Evolutionary conservation across 1,140 invertebrate genomes (phyloP), one percentile per base, ranked within the genome.

Genomic region (Pogonus chalceus): DNA sequence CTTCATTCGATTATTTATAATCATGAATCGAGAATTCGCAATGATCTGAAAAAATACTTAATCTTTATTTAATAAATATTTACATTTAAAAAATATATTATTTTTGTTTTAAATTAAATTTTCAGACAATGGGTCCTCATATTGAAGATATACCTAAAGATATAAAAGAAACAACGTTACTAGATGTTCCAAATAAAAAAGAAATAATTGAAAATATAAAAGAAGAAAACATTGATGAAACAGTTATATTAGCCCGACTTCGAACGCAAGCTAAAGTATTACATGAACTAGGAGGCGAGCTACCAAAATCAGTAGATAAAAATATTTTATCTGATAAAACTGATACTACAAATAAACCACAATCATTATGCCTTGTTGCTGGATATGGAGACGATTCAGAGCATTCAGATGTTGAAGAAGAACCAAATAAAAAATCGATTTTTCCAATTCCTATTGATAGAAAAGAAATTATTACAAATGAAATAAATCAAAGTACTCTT

Each of bases 311-410:
- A 52, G 56, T 57, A 54, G 35, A 20, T 20, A 39, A 57, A 53
- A 10, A 35, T 12, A 52, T 51, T 20, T 23, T 35, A 35, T 18
- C 39, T 7, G 46, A 57, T 46, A 58, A 52, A 10, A 47, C 35
- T 14, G 31, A 55, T 47, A 16, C 21, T 18, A 53, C 2, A 18
- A 49, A 1, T 39, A 24, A 54, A 56, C 26, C 22, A 48, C 35
- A 37, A 22, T 49, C 23, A 20, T 69, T 78, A 51, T 77, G 78
- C 0, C 61, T 80, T 23, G 73, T 80, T n/a, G 76, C 78, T 23
- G 76, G 76, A 39, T 79, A 80, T 50, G 76, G 76, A 4, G 72
- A 74, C 55, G 75, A 77, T 55, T 77, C 75, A 2, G 77, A 79
- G n/a, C 63, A 62, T 23, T 77, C 79, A 23, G 71, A 77, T 7